phyloP scores from a whole-genome alignment of 2,888 invertebrate species.

The Perithous albicinctus region DNA sequence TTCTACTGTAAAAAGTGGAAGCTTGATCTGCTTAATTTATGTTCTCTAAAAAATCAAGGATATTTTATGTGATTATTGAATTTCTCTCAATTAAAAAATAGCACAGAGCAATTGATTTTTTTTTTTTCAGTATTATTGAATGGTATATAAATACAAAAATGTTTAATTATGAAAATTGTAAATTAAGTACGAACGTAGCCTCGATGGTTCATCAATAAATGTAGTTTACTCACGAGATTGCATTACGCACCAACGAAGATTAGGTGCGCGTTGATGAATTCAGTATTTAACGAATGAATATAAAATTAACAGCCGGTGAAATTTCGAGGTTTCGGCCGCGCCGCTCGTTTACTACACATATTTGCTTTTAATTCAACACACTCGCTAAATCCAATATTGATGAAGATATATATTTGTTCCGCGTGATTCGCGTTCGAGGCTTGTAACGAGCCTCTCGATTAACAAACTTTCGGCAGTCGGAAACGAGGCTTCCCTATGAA shows the following conservation, averaged over 20 bases:
- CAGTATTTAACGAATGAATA: constrained; percentile 46
- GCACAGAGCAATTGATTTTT: background rate
- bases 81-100: too few species aligned
- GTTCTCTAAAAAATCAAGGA: too few species aligned
- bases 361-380: constrained; percentile 43
- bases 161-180: background rate
- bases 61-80: too few species aligned
- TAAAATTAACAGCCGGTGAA: constrained; percentile 27
- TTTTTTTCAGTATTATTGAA: background rate
- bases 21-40: too few species aligned
- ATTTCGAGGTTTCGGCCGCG: background rate
- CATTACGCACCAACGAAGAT: background rate
- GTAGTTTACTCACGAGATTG: background rate
- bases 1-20: too few species aligned
- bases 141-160: background rate
- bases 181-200: background rate
- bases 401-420: constrained; percentile 39
- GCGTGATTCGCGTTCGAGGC: constrained; percentile 4
- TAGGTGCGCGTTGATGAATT: constrained; percentile 13
- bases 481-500: constrained; percentile 44
- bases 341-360: background rate
- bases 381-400: constrained; percentile 50
- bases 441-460: constrained; percentile 60
- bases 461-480: constrained; percentile 50
- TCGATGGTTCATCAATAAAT: background rate